Evolutionary conservation across 2,888 invertebrate species (phyloP), one percentile per base, ranked within the genome.

Genomic region (Autographa gamma): DNA sequence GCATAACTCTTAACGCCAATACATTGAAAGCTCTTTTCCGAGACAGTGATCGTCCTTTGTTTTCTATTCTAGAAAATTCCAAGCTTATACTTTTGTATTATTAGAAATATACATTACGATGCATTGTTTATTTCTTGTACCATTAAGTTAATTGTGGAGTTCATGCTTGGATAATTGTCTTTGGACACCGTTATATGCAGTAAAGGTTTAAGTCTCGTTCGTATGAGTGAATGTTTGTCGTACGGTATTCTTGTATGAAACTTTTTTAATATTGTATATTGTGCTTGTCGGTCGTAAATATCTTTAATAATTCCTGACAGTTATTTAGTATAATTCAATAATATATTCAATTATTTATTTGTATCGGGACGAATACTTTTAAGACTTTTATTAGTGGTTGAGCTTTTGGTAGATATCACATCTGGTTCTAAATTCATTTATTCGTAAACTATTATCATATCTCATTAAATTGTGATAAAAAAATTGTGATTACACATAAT

Each of bases 141-240:
- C 60, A 60, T 78, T 31, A 63, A 62, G 58, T 69, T 79, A 66
- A 79, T 78, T 71, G 79, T 69, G 31, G 74, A 74, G 61, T 74
- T 74, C 63, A 78, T 69, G 69, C 56, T 71, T 71, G 34, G 61
- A 41, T 74, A 81, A 79, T 81, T 79, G 68, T 56, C 14, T 58
- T 18, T 7, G 43, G 9, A 14, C 7, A 79, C 75, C 79, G 81
- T 72, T 81, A 64, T 25, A 9, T 73, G 79, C 66, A 74, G 65
- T 79, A 69, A 32, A 48, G 19, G 19, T 9, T 9, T 60, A 63
- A 60, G 32, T 52, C 63, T 18, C 11, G 43, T 14, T 54, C 18
- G 63, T 56, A 68, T 56, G 62, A 3, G 32, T 38, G 18, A 61
- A 60, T 60, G 13, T 19, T 54, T 56, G 54, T 25, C 13, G 19